Evolutionary conservation across 2,797 vertebrate genomes (phyloP), one percentile per base, ranked within the genome.

Genomic region (Galago senegalensis): DNA sequence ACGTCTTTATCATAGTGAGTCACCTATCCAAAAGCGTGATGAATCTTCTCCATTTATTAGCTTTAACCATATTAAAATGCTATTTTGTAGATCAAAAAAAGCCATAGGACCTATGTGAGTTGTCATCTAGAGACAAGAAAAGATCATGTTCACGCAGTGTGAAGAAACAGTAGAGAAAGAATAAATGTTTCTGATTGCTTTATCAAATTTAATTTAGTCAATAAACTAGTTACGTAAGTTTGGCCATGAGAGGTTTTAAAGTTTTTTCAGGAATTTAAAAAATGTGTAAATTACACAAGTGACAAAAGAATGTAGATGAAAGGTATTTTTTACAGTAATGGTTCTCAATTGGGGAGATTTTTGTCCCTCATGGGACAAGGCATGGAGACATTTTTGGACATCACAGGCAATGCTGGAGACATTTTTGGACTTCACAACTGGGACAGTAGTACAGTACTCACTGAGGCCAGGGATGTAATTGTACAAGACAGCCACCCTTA

Each of bases 1-100:
- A 94, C 88, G 94, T 95, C 93, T 93, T 96, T 73, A 95, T 95
- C 93, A 94, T 82, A 69, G 17, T n/a, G 40, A 95, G 73, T 94
- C 63, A 93, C 25, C 37, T 95, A 92, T 86, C 73, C 73, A 77
- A 87, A 94, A 75, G 85, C 81, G 86, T 94, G 95, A 93, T 96
- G 93, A 93, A 85, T 94, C 72, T 89, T 80, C 65, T 91, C 82
- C 76, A 82, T 85, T 96, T 95, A 94, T 92, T 92, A 95, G 72
- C 43, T 82, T 92, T 85, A 94, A 89, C 77, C 63, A 69, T 81
- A 95, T 95, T 92, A 96, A 95, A 93, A 79, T 92, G 73, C 16
- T 49, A 70, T 93, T 92, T 89, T 46, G 3, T 89, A 94, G 92
- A 77, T 85, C 29, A 93, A 85, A 93, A 96, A 96, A 93, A 43